Evolutionary conservation across 2,888 invertebrate genomes (phyloP).

Genomic region (Parasteatoda lunata): DNA sequence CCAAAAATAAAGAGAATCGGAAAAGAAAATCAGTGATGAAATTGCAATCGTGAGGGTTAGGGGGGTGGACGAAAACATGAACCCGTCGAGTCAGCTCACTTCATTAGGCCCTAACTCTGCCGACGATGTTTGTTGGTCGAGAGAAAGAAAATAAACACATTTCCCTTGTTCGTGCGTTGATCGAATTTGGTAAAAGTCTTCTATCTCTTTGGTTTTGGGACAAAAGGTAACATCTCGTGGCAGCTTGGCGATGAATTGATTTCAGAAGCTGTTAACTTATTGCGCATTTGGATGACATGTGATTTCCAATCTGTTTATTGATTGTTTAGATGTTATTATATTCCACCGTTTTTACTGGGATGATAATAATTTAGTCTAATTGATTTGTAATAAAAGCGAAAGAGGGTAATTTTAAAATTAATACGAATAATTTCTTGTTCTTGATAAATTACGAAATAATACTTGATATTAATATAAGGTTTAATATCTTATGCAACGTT

Average conservation of each 20-base stretch:
- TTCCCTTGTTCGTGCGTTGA: constrained; percentile 36
- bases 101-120: constrained; percentile 47
- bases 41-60: constrained; percentile 44
- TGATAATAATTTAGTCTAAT: too few species aligned
- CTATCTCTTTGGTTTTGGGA: constrained; percentile 8
- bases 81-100: constrained; percentile 61
- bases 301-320: too few species aligned
- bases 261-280: background rate
- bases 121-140: constrained; percentile 43
- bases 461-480: too few species aligned
- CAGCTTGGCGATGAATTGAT: constrained; percentile 26
- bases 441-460: too few species aligned
- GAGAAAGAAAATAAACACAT: constrained; percentile 61
- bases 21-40: constrained; percentile 61
- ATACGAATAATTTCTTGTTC: too few species aligned
- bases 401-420: too few species aligned
- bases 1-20: constrained; percentile 27
- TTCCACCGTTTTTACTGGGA: too few species aligned
- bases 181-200: constrained; percentile 37
- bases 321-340: too few species aligned
- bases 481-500: too few species aligned
- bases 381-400: too few species aligned
- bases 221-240: constrained; percentile 58
- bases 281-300: background rate
- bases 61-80: background rate